Evolutionary conservation across 2,888 invertebrate genomes (phyloP), one percentile per base, ranked within the genome.

Genomic region (Orgyia antiqua): DNA sequence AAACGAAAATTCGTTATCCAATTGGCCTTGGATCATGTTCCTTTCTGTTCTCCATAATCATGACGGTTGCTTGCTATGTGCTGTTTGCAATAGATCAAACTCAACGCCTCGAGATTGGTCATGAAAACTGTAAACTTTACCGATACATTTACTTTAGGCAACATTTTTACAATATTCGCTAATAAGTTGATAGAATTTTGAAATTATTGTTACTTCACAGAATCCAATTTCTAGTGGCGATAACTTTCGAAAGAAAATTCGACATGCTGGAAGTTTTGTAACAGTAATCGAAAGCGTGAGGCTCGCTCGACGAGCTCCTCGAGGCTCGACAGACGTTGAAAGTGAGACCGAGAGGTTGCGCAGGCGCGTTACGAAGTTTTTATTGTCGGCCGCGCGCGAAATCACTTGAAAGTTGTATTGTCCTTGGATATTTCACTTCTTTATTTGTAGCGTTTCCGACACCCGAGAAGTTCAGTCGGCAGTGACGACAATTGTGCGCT

Each of bases 391-490:
- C 65, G 79, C 78, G 79, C 82, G 82, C 82, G 86, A 86, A 84
- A 84, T 86, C 83, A 79, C 77, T 86, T 78, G 86, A 86, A 86
- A 84, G 84, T 84, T 77, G 77, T 75, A 75, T 76, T 83, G 84
- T 84, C 83, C 86, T 86, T 86, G 84, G 79, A 71, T 83, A 79
- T 82, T 84, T 84, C 79, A 83, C 77, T 83, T 80, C 74, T 82
- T 82, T 83, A 82, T 80, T 80, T 73, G 69, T 68, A 68, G 68
- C 72, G 70, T 82, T 83, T 82, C 80, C 74, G 78, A 68, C 68
- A 66, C 67, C 72, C 66, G 64, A 71, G 71, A 73, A 72, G 73
- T 78, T 74, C 69, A 68, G 58, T 68, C 64, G 64, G 61, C 66
- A 60, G 69, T 71, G 69, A 70, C 66, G 70, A 61, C 63, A 59